These are phyloP conservation scores for Ormyrus rosae DNA, from an alignment of 2,888 invertebrate species.

Conservation along the genomic window DNA sequence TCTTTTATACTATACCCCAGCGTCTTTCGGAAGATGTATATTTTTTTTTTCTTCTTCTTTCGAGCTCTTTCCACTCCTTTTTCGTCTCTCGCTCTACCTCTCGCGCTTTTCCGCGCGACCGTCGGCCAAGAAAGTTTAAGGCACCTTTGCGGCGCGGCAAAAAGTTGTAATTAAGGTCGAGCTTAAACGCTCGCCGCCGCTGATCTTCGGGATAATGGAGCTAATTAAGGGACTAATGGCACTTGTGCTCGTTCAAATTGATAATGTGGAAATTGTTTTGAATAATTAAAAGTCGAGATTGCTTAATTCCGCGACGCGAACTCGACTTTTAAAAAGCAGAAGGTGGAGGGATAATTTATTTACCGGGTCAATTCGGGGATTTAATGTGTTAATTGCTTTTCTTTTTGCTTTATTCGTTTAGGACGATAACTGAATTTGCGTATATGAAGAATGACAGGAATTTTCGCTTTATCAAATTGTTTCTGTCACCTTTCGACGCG, in stretches of 20 bases:
- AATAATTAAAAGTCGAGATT: conserved; percentile 29
- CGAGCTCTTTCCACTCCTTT: not conserved
- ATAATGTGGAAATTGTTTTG: conserved; percentile 21
- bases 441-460: no score
- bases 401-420: no score
- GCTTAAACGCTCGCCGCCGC: conserved; percentile 1
- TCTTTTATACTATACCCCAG: conserved; percentile 1
- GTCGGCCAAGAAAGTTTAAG: not conserved
- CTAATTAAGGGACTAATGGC: conserved; percentile 39
- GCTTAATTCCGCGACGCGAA: not conserved
- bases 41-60: not conserved
- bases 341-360: no score
- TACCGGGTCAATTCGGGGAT: no score
- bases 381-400: no score
- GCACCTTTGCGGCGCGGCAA: not conserved
- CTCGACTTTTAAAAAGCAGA: no score
- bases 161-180: conserved; percentile 37
- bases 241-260: conserved; percentile 26
- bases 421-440: no score
- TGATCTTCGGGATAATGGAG: conserved; percentile 46
- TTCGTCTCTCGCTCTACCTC: not conserved
- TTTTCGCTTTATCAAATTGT: no score
- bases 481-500: no score
- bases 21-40: conserved; percentile 12
- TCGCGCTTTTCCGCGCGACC: not conserved